phyloP scores from a whole-genome alignment of 2,888 invertebrate species.

The Sarcophaga caerulescens region DNA sequence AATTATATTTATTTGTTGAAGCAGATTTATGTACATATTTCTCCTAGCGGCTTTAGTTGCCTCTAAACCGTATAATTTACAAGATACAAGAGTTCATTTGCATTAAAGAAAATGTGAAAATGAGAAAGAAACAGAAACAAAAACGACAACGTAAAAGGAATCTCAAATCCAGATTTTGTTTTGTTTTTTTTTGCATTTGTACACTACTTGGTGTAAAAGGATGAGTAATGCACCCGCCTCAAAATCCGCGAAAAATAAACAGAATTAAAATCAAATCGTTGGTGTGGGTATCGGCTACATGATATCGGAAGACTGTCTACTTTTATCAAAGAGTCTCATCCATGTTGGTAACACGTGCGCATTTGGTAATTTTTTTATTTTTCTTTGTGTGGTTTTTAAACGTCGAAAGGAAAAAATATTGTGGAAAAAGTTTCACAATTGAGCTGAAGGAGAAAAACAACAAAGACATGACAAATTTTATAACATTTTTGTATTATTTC shows the following conservation, averaged over 20 bases:
- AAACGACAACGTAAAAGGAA: slow-evolving; percentile 28
- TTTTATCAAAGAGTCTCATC: slow-evolving; percentile 26
- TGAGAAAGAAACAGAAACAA: neutral
- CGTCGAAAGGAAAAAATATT: slow-evolving; percentile 3
- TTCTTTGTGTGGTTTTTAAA: slow-evolving; percentile 46
- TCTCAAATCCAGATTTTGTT: slow-evolving; percentile 11
- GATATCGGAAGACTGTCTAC: slow-evolving; percentile 20
- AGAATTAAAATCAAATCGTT: neutral
- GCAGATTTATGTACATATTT: neutral
- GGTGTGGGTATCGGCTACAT: slow-evolving; percentile 22
- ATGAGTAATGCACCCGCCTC: neutral
- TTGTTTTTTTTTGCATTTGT: no score
- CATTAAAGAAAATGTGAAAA: slow-evolving; percentile 43
- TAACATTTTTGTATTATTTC: slow-evolving; percentile 16
- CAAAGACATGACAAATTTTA: slow-evolving; percentile 43
- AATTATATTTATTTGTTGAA: neutral
- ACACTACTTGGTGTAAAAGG: neutral
- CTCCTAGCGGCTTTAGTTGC: neutral
- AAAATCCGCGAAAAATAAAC: neutral
- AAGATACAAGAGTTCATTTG: slow-evolving; percentile 58
- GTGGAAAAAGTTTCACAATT: neutral
- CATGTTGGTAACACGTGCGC: slow-evolving; percentile 54
- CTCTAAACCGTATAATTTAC: slow-evolving; percentile 20
- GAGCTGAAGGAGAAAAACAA: neutral
- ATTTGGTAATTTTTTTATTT: slow-evolving; percentile 2